Evolutionary conservation across 1,140 invertebrate genomes (phyloP).

Genomic region (Brachionus rotundiformis): DNA sequence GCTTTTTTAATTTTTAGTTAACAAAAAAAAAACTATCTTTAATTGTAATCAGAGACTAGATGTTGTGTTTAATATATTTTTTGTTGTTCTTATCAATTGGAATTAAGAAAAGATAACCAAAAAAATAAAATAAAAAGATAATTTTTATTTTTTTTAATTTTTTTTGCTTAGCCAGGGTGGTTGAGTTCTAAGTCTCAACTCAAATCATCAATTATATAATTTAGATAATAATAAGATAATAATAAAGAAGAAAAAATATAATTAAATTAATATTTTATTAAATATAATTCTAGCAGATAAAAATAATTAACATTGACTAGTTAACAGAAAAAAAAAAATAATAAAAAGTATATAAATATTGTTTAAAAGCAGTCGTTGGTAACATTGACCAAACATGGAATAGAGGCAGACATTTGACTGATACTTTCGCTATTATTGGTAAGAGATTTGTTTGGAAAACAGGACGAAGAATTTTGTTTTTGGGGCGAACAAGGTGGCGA

Average conservation of each 20-base stretch:
- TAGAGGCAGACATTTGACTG: background rate
- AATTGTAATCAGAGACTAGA: background rate
- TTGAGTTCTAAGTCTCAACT: too few relatives aligned
- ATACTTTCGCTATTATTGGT: background rate
- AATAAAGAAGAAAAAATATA: background rate
- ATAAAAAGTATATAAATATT: background rate
- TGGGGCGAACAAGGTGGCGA: background rate
- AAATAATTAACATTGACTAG: slow-evolving; percentile 30
- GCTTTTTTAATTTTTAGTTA: too few relatives aligned
- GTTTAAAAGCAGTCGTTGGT: slow-evolving; percentile 5
- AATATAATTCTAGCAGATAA: background rate
- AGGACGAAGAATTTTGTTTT: slow-evolving; percentile 8
- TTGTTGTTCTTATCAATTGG: background rate
- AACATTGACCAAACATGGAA: slow-evolving; percentile 2
- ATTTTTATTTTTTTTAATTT: too few relatives aligned
- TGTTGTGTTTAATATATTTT: background rate
- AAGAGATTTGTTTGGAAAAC: background rate
- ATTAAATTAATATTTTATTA: background rate
- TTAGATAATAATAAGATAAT: too few relatives aligned
- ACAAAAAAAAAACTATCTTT: background rate
- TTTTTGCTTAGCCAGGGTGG: too few relatives aligned
- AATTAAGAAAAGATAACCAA: too few relatives aligned
- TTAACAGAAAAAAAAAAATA: background rate
- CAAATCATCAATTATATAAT: too few relatives aligned
- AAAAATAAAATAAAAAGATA: too few relatives aligned